phyloP scores from a whole-genome alignment of 1,140 invertebrate species.

The Leptinotarsa defecta region DNA sequence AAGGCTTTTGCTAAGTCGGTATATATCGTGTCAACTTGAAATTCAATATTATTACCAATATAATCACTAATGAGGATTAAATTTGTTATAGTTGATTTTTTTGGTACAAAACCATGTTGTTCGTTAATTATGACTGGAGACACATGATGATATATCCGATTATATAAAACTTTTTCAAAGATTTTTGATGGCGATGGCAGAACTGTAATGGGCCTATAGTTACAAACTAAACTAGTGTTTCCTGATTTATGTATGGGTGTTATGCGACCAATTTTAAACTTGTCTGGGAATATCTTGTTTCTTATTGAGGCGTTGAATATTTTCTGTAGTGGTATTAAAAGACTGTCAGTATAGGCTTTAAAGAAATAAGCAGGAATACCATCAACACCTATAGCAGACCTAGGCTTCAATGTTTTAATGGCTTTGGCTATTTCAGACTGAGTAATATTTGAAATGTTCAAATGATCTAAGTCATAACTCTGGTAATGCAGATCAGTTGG shows the following conservation, averaged over 20 bases:
- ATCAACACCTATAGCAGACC: constrained; percentile 4
- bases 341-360: background rate
- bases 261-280: background rate
- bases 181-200: background rate
- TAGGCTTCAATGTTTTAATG: constrained; percentile 4
- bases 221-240: background rate
- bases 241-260: background rate
- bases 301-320: too few species aligned
- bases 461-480: background rate
- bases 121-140: background rate
- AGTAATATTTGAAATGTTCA: background rate
- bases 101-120: background rate
- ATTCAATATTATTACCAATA: too few species aligned
- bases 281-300: background rate
- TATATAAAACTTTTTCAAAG: background rate
- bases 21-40: too few species aligned
- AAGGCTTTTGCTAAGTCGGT: too few species aligned
- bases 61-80: too few species aligned
- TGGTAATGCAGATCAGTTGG: background rate
- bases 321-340: too few species aligned
- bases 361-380: constrained; percentile 15
- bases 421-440: background rate
- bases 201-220: background rate
- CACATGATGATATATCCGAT: background rate
- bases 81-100: background rate